phyloP scores from a whole-genome alignment of 2,888 invertebrate genomes.

The Diaprepes abbreviatus region DNA sequence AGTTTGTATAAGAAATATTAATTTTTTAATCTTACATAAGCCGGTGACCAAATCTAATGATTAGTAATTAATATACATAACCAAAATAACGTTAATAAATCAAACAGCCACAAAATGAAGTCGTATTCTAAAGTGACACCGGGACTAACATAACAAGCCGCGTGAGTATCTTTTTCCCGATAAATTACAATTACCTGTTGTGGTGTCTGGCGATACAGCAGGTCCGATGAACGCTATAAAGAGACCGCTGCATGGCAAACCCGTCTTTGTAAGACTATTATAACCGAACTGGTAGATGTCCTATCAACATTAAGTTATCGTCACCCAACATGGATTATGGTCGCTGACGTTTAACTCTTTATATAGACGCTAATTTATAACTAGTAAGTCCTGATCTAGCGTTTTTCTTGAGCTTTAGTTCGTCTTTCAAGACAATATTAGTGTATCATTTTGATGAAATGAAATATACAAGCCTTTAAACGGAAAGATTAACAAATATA shows the following conservation, averaged over 20 bases:
- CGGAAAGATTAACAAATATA: too few relatives aligned
- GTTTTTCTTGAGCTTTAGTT: too few relatives aligned
- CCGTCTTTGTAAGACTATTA: constrained; percentile 38
- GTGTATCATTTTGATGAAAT: too few relatives aligned
- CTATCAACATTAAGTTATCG: constrained; percentile 44
- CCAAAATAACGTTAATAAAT: constrained; percentile 43
- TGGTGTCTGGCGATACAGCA: constrained; percentile 26
- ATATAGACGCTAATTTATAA: not conserved
- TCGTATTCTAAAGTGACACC: constrained; percentile 43
- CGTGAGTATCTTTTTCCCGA: constrained; percentile 45
- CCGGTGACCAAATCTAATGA: not conserved
- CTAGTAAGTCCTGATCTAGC: not conserved
- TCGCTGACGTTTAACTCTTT: constrained; percentile 45
- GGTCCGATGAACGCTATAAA: constrained; percentile 35
- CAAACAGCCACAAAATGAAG: constrained; percentile 44
- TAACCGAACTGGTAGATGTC: constrained; percentile 24
- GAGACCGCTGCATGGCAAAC: constrained; percentile 38
- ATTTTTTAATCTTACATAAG: not conserved
- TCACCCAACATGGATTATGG: constrained; percentile 41
- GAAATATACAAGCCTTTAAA: too few relatives aligned
- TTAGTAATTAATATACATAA: constrained; percentile 2
- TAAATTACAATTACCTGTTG: constrained; percentile 49
- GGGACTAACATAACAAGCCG: constrained; percentile 43
- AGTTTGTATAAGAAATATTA: too few relatives aligned
- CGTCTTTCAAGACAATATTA: too few relatives aligned